Percentiles rank a stretch among this genome's conserved stretches.
phyloP scores from a whole-genome alignment of 2,113 vertebrate species.

The Puntigrus tetrazona region DNA sequence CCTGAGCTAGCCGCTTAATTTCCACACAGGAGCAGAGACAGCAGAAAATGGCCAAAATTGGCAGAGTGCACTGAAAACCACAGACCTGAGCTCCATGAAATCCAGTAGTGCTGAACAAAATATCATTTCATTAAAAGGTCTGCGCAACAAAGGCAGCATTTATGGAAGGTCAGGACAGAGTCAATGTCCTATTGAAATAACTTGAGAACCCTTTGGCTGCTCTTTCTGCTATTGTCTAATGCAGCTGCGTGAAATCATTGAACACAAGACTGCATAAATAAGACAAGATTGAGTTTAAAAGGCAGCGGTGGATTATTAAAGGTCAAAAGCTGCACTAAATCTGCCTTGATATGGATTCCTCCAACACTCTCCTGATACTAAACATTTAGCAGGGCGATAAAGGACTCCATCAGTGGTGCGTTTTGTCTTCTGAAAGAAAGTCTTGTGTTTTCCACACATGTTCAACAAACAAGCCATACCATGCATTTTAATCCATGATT shows the following conservation, averaged over 20 bases:
- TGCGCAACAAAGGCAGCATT: constrained; percentile 48
- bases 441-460: background rate
- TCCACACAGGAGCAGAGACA: constrained; percentile 10
- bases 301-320: constrained; percentile 7
- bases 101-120: constrained; percentile 47
- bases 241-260: constrained; percentile 34
- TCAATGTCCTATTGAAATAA: constrained; percentile 36
- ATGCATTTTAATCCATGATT: background rate
- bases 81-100: constrained; percentile 22
- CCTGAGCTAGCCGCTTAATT: background rate
- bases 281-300: constrained; percentile 18
- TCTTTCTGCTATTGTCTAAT: constrained; percentile 32
- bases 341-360: background rate
- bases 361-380: background rate
- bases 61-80: constrained; percentile 49
- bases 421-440: background rate
- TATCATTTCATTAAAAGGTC: constrained; percentile 52
- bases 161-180: constrained; percentile 29
- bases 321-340: constrained; percentile 21
- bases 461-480: background rate
- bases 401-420: background rate
- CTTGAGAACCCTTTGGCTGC: constrained; percentile 14
- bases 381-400: background rate
- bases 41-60: constrained; percentile 30
- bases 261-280: constrained; percentile 22